A percentile compares a stretch with the other conserved stretches of the same genome.
Conservation (phyloP, 2,888 invertebrate genomes). For the Pammene aurita region DNA sequence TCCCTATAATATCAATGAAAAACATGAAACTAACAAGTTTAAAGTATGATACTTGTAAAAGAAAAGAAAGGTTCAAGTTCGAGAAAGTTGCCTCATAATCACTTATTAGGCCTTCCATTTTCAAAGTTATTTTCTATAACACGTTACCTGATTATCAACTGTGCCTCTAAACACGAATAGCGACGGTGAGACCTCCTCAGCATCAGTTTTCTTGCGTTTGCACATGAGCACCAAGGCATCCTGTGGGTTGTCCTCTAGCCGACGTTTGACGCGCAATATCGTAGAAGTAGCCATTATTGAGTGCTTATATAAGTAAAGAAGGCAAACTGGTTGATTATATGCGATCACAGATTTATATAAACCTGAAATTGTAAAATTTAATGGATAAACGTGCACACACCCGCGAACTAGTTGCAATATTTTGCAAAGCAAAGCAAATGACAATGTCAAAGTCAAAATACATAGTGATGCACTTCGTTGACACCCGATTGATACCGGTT, state of each 20-base stretch:
- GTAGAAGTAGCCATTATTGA: constrained; percentile 76
- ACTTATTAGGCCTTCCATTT: not conserved
- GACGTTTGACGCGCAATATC: constrained; percentile 88
- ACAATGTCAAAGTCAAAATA: not conserved
- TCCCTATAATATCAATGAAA: too few species aligned
- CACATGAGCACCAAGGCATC: constrained; percentile 88
- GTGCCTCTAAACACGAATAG: constrained; percentile 89
- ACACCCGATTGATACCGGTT: not conserved
- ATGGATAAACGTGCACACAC: not conserved
- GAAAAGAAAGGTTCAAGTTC: too few species aligned
- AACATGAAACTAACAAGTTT: too few species aligned
- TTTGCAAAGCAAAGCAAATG: not conserved
- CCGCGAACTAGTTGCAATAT: not conserved
- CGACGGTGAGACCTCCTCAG: constrained; percentile 80
- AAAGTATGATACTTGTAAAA: too few species aligned
- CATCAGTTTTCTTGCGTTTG: constrained; percentile 85
- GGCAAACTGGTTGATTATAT: not conserved
- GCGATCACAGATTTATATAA: not conserved
- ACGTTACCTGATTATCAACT: constrained; percentile 85
- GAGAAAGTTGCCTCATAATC: too few species aligned
- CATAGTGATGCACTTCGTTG: not conserved
- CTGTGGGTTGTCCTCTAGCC: constrained; percentile 87
- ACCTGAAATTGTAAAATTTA: not conserved
- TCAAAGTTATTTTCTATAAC: not conserved
- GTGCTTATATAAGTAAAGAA: not conserved